Conservation (phyloP, 2,888 invertebrate genomes). For the Tetanocera ferruginea region DNA sequence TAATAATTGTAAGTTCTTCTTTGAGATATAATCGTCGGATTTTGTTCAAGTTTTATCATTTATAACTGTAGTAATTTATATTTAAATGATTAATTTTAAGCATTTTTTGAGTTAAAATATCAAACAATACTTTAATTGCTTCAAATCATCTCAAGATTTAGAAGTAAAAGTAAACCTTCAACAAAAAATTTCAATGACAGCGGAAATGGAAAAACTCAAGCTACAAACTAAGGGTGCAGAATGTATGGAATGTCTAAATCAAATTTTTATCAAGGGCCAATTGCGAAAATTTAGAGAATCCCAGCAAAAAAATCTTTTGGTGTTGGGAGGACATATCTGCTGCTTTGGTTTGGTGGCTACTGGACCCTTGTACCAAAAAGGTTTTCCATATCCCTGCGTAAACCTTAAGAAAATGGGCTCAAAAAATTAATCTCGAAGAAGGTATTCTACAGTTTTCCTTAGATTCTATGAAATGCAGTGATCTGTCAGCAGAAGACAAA, state of each 20-base stretch:
- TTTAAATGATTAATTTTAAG: too few species aligned
- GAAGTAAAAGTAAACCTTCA: too few species aligned
- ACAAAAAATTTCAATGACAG: too few species aligned
- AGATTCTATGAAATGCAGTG: not conserved
- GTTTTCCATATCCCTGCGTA: conserved; percentile 27
- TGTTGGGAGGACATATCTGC: not conserved
- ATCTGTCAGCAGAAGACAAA: not conserved
- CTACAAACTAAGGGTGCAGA: too few species aligned
- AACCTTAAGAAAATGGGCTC: conserved; percentile 22
- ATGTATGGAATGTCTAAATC: not conserved
- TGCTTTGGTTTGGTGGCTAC: conserved; percentile 16
- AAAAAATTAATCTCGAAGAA: not conserved
- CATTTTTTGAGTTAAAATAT: too few species aligned
- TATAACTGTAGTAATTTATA: too few species aligned
- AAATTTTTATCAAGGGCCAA: not conserved
- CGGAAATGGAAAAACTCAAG: too few species aligned
- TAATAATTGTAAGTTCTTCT: too few species aligned
- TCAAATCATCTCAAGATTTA: too few species aligned
- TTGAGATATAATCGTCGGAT: too few species aligned
- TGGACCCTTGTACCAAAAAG: conserved; percentile 30
- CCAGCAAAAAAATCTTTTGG: not conserved
- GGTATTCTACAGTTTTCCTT: not conserved
- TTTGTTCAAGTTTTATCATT: too few species aligned
- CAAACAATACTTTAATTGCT: too few species aligned
- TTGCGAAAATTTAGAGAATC: not conserved